Base-by-base conservation (phyloP, 2,888 invertebrate genomes). In the Drosophila siamana region DNA sequence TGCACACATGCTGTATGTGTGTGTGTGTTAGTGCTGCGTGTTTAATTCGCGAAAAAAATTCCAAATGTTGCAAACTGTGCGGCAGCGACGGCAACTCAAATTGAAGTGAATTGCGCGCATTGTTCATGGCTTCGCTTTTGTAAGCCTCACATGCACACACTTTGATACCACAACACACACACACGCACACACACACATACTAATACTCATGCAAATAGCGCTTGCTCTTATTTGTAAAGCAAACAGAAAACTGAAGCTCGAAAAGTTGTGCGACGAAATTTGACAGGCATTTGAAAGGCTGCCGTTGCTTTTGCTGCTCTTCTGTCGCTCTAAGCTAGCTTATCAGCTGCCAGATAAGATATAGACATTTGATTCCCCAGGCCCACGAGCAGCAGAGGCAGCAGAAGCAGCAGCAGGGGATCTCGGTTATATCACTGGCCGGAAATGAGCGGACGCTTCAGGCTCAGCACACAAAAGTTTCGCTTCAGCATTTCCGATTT, bases 31-130 rank as follows among this genome's bases (percentile, higher is more conserved):
- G 56, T 63, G 64, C 68, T 80, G 75, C 82, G 79, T 81, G 85
- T 87, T 84, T 88, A 84, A 86, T 86, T 88, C 77, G 86, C 80
- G 61, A 71, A 68, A 56, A 68, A 68, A 75, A 54, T 71, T 61
- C 55, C 65, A 71, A 81, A 80, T 86, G 84, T 86, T 80, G 86
- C 80, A 78, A 78, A 80, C 81, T 61, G 65, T 68, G 74, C 60
- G 64, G 43, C 71, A 63, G 56, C 61, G 44, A 41, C 56, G 62
- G 52, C 44, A 43, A 50, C 59, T 30, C 33, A 75, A 84, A 82
- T 77, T 85, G 62, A 72, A 69, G 69, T 84, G 83, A 84, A 84
- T 84, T 84, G 86, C 80, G 78, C 57, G 83, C 83, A 78, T 84
- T 84, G 83, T 84, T 84, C 73, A 43, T 51, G 68, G n/a, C 40